Conservation (phyloP, 2,888 invertebrate species). For the Euproctis similis region DNA sequence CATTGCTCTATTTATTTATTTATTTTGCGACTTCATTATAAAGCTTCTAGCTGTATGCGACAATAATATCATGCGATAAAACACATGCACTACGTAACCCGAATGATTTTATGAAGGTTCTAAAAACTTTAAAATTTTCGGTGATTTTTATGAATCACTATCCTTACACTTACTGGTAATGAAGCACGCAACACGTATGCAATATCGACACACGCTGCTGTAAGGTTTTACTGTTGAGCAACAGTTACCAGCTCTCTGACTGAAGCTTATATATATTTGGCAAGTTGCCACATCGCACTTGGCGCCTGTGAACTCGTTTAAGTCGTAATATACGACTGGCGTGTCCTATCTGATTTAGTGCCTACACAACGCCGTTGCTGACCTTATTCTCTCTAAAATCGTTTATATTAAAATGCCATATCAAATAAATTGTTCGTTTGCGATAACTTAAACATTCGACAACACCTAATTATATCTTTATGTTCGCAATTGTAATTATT, state of each 20-base stretch:
- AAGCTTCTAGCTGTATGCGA: slow-evolving; percentile 39
- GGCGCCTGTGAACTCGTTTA: slow-evolving; percentile 1
- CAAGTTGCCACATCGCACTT: slow-evolving; percentile 13
- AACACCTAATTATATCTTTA: no score
- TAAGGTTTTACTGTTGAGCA: slow-evolving; percentile 22
- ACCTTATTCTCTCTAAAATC: not conserved
- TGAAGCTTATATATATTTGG: slow-evolving; percentile 18
- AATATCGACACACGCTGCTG: slow-evolving; percentile 8
- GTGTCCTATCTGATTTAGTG: not conserved
- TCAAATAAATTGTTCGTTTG: no score
- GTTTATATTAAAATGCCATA: no score
- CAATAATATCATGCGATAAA: slow-evolving; percentile 13
- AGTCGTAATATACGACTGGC: not conserved
- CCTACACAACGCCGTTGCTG: not conserved
- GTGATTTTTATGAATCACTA: no score
- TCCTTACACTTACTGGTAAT: no score
- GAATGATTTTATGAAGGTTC: no score
- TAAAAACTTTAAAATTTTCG: no score
- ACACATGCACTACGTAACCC: no score
- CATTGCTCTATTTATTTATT: slow-evolving; percentile 33
- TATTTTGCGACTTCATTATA: slow-evolving; percentile 43
- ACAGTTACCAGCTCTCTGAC: slow-evolving; percentile 21
- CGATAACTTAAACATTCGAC: no score
- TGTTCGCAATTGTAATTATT: no score
- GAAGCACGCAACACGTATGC: slow-evolving; percentile 13